phyloP scores from a whole-genome alignment of 2,113 vertebrate genomes.

The Hipposideros armiger region DNA sequence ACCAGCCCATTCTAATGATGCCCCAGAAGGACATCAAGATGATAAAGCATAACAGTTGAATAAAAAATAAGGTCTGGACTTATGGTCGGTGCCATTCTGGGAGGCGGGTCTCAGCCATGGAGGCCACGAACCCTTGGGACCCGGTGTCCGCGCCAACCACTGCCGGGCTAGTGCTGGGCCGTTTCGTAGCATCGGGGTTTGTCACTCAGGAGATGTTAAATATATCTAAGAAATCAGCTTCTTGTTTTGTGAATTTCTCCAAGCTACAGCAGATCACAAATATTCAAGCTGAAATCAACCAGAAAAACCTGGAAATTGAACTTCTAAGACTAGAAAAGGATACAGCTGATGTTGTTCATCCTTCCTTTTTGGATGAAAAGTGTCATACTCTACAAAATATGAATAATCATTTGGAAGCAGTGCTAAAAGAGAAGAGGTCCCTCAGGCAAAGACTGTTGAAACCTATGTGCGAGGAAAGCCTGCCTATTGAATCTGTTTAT shows the following conservation, averaged over 20 bases:
- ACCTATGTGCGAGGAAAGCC: slow-evolving; percentile 89
- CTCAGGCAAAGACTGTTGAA: slow-evolving; percentile 92
- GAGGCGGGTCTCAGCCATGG: background rate
- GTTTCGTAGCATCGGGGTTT: slow-evolving; percentile 85
- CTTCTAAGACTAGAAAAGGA: slow-evolving; percentile 90
- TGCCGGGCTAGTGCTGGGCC: slow-evolving; percentile 86
- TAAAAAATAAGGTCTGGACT: background rate
- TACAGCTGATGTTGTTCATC: slow-evolving; percentile 91
- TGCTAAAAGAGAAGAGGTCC: slow-evolving; percentile 90
- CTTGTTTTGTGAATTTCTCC: slow-evolving; percentile 88
- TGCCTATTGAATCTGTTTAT: slow-evolving; percentile 92
- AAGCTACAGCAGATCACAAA: slow-evolving; percentile 88
- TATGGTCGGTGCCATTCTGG: fast-evolving
- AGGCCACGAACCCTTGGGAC: slow-evolving; percentile 66
- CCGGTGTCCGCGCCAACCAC: slow-evolving; percentile 74
- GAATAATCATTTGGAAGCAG: slow-evolving; percentile 91
- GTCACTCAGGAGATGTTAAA: slow-evolving; percentile 90
- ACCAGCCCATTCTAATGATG: background rate
- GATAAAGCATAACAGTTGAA: background rate
- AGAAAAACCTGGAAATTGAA: slow-evolving; percentile 92
- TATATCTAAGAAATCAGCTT: slow-evolving; percentile 74
- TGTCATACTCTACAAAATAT: slow-evolving; percentile 90
- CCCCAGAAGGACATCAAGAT: background rate
- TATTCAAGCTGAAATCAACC: slow-evolving; percentile 87
- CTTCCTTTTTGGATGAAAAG: slow-evolving; percentile 88